These are phyloP conservation scores for Rhodeus uyekii DNA, from an alignment of 2,797 vertebrate genomes.

Conservation along the genomic window DNA sequence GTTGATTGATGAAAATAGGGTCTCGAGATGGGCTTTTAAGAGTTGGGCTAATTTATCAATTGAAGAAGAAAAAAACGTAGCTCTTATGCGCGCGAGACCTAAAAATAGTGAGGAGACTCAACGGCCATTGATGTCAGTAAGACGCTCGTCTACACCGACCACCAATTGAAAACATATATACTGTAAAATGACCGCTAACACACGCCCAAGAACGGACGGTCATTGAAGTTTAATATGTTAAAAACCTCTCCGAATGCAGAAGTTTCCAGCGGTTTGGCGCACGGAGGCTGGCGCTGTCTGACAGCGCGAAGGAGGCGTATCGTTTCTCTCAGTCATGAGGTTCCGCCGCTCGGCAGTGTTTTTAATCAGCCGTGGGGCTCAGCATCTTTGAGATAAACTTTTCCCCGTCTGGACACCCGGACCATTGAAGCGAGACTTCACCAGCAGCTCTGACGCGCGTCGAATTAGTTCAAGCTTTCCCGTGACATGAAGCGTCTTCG, in stretches of 20 bases:
- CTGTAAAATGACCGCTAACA: not conserved
- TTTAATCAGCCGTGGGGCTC: conserved; percentile 69
- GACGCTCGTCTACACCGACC: not conserved
- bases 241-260: not conserved
- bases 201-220: not conserved
- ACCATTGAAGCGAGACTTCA: not conserved
- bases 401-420: conserved; percentile 41
- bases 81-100: not conserved
- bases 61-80: not conserved
- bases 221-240: not conserved
- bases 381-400: conserved; percentile 38
- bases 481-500: not conserved
- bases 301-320: conserved; percentile 52
- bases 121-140: not conserved
- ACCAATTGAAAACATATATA: not conserved
- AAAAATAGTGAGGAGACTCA: not conserved
- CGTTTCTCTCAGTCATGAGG: conserved; percentile 70
- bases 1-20: not conserved
- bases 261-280: not conserved
- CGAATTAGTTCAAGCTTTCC: not conserved
- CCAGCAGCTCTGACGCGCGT: conserved; percentile 24
- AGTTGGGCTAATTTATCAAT: not conserved
- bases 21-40: not conserved
- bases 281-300: conserved; percentile 25
- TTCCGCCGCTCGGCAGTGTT: conserved; percentile 70